Evolutionary conservation across 2,888 invertebrate genomes (phyloP).

Genomic region (Caenorhabditis auriculariae): DNA sequence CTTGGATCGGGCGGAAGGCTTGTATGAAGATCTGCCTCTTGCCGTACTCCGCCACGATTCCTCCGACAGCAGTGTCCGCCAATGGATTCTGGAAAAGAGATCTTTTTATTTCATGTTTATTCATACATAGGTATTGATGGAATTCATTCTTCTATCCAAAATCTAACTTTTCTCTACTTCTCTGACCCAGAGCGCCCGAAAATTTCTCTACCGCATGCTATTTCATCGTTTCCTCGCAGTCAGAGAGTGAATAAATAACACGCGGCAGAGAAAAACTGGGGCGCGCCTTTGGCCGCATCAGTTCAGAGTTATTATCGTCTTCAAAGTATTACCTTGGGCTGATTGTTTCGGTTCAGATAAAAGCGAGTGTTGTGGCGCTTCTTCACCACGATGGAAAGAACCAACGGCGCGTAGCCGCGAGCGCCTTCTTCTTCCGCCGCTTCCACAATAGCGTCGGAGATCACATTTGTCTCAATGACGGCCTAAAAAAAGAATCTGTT

Average conservation of each 20-base stretch:
- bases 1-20: slow-evolving; percentile 31
- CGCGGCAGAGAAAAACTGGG: not conserved
- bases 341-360: slow-evolving; percentile 5
- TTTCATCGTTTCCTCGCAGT: no score
- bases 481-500: slow-evolving; percentile 1
- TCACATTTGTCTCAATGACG: slow-evolving; percentile 13
- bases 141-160: no score
- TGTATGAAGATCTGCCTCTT: slow-evolving; percentile 29
- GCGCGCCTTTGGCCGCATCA: no score
- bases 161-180: no score
- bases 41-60: slow-evolving; percentile 30
- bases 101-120: no score
- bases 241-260: no score
- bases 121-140: no score
- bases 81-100: slow-evolving; percentile 32
- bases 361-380: slow-evolving; percentile 29
- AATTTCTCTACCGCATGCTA: no score
- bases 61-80: slow-evolving; percentile 23
- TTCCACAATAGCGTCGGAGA: slow-evolving; percentile 12
- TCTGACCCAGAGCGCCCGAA: no score
- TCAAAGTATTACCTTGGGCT: slow-evolving; percentile 7
- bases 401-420: slow-evolving; percentile 15
- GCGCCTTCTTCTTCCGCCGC: slow-evolving; percentile 11
- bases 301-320: not conserved
- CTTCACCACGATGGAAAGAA: slow-evolving; percentile 22